Percentiles rank a stretch among this genome's conserved stretches.
Conservation (phyloP, 2,888 invertebrate genomes). For the Ischnus inquisitorius region DNA sequence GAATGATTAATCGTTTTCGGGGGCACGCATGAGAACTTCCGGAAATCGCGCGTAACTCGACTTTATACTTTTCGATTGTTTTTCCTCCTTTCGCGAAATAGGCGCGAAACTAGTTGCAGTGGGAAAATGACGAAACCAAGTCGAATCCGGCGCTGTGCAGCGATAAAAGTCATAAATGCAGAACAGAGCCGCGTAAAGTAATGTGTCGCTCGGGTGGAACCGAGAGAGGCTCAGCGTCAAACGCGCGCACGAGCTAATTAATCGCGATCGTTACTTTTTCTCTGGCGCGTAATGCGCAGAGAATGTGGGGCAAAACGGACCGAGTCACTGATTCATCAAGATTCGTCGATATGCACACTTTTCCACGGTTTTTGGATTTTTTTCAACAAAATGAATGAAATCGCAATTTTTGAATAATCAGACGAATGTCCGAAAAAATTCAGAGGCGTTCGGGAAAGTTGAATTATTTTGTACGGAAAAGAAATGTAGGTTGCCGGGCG, state of each 20-base stretch:
- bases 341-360: too few relatives aligned
- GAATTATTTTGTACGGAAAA: too few relatives aligned
- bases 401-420: too few relatives aligned
- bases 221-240: slow-evolving; percentile 29
- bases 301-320: too few relatives aligned
- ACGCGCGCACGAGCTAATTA: slow-evolving; percentile 12
- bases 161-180: slow-evolving; percentile 37
- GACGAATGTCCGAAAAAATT: too few relatives aligned
- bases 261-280: slow-evolving; percentile 41
- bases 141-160: neutral
- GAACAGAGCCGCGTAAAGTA: slow-evolving; percentile 23
- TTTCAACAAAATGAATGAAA: too few relatives aligned
- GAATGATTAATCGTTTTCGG: slow-evolving; percentile 50
- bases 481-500: too few relatives aligned
- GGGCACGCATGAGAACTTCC: slow-evolving; percentile 24
- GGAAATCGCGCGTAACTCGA: slow-evolving; percentile 47
- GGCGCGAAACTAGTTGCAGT: too few relatives aligned
- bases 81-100: slow-evolving; percentile 39
- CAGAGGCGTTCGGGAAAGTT: too few relatives aligned
- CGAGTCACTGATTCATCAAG: too few relatives aligned
- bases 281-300: neutral
- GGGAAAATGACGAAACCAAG: neutral
- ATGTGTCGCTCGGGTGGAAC: slow-evolving; percentile 34
- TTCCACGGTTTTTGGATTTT: too few relatives aligned
- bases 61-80: slow-evolving; percentile 10